These are phyloP conservation scores for Probosciger aterrimus DNA, from an alignment of 2,113 vertebrate genomes.

Conservation along the genomic window DNA sequence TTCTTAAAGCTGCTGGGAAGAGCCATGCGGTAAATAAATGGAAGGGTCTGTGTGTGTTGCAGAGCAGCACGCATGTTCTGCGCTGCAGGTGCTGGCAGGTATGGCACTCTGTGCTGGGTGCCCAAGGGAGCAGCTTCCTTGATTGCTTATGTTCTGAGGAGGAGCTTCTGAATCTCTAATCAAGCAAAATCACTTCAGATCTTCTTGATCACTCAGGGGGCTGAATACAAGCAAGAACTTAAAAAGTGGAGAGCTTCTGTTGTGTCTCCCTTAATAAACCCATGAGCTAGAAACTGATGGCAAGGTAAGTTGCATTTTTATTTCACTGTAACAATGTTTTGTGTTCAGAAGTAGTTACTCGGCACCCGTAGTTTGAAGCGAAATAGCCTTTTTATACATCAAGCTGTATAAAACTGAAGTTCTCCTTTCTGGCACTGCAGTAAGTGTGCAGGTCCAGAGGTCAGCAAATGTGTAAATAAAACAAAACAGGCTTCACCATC, in stretches of 20 bases:
- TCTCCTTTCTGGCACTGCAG: neutral
- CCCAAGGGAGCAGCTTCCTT: neutral
- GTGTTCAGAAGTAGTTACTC: neutral
- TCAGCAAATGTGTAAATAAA: neutral
- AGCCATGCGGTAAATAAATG: neutral
- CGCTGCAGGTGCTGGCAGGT: neutral
- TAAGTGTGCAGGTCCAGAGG: neutral
- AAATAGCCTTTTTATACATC: neutral
- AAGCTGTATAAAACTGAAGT: neutral
- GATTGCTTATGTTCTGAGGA: neutral
- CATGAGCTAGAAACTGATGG: neutral
- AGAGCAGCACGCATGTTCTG: rapidly evolving
- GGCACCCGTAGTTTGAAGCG: rapidly evolving
- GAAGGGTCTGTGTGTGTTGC: neutral
- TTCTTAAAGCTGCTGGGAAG: neutral
- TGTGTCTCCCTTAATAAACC: neutral
- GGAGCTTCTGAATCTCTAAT: neutral
- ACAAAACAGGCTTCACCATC: neutral
- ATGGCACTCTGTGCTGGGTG: neutral
- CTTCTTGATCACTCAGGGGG: neutral
- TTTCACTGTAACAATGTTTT: neutral
- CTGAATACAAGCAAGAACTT: neutral
- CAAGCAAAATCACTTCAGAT: neutral
- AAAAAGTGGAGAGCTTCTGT: neutral
- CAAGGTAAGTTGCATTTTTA: conserved; percentile 18